These are phyloP conservation scores for Phania funesta DNA, from an alignment of 2,888 invertebrate species.

Conservation along the genomic window DNA sequence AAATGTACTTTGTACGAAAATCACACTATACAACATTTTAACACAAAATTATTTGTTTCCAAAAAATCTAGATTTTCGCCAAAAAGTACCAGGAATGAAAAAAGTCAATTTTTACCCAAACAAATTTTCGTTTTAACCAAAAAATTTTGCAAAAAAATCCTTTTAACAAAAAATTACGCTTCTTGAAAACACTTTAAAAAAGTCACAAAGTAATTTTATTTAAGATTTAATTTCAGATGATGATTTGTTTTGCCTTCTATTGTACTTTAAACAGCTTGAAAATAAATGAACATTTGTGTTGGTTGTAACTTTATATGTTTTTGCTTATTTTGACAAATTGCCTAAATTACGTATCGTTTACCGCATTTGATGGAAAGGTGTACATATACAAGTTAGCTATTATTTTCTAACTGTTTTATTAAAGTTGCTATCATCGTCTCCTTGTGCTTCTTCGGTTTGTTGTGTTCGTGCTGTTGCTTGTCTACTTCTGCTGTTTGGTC, in stretches of 20 bases:
- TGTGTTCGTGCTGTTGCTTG: neutral
- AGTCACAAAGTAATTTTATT: neutral
- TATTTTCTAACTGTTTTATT: conserved; percentile 20
- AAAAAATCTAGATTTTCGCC: too few species aligned
- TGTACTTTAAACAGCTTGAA: neutral
- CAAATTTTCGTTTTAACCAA: too few species aligned
- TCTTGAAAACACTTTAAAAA: too few species aligned
- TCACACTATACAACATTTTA: too few species aligned
- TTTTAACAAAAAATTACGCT: too few species aligned
- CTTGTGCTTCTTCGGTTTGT: neutral
- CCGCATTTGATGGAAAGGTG: conserved; percentile 61
- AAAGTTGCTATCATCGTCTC: neutral
- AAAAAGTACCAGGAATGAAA: too few species aligned
- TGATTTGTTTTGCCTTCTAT: neutral
- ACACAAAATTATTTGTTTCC: too few species aligned
- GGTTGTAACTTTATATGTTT: neutral
- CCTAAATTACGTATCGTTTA: conserved; percentile 67
- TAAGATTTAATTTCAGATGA: neutral
- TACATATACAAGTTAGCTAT: conserved; percentile 4
- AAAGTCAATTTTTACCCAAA: too few species aligned
- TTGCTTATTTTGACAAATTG: conserved; percentile 62
- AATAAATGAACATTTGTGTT: neutral
- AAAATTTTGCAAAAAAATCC: too few species aligned
- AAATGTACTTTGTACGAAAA: too few species aligned
- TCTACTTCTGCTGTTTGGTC: conserved; percentile 36